Conservation (phyloP, 2,797 vertebrate species). For the Chelidonichthys spinosus region DNA sequence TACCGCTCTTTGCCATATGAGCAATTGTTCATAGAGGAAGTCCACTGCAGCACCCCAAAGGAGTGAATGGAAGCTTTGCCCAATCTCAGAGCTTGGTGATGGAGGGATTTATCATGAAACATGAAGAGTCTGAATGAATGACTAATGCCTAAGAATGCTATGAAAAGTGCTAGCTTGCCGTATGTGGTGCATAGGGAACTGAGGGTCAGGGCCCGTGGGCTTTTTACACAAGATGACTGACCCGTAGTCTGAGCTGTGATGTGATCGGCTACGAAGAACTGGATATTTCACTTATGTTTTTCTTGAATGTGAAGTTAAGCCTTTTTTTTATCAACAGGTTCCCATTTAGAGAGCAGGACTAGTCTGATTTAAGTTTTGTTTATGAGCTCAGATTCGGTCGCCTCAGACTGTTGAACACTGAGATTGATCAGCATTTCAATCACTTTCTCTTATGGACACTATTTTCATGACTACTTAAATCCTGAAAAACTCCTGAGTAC, state of each 20-base stretch:
- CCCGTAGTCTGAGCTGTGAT: background rate
- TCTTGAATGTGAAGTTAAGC: background rate
- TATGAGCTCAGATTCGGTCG: background rate
- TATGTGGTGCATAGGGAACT: background rate
- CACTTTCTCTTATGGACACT: too few relatives aligned
- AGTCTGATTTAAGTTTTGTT: background rate
- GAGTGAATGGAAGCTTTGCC: background rate
- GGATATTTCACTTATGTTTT: background rate
- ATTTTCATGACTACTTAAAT: background rate
- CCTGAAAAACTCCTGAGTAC: too few relatives aligned
- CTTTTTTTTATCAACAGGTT: background rate
- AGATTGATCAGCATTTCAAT: background rate
- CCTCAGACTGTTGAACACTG: background rate
- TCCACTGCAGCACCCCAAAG: background rate
- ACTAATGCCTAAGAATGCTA: background rate
- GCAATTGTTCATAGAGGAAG: background rate
- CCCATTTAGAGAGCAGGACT: background rate
- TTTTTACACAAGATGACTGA: background rate
- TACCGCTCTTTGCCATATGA: slow-evolving; percentile 10
- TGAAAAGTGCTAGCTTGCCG: background rate
- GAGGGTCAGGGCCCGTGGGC: background rate
- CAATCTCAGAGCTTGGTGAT: background rate
- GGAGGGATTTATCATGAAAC: background rate
- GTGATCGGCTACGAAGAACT: background rate
- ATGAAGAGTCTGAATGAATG: background rate